These are phyloP conservation scores for Hyperoodon ampullatus DNA, from an alignment of 2,113 vertebrate species.

Conservation along the genomic window DNA sequence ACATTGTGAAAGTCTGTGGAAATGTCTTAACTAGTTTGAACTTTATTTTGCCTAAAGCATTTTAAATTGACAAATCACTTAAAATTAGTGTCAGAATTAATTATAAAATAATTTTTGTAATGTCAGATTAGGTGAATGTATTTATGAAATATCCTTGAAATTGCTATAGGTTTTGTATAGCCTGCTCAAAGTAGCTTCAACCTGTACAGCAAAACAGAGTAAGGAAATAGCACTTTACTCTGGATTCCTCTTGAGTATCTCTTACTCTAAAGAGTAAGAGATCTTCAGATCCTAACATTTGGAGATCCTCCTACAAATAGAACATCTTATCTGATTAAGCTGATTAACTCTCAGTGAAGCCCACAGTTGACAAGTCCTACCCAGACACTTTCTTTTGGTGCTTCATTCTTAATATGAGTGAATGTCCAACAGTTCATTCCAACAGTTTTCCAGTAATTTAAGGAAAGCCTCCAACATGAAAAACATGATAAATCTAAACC, in stretches of 20 bases:
- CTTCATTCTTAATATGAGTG: background rate
- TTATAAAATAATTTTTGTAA: slow-evolving; percentile 48
- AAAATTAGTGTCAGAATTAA: slow-evolving; percentile 34
- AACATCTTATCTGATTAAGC: background rate
- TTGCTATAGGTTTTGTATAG: background rate
- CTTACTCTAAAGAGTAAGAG: background rate
- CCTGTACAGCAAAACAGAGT: background rate
- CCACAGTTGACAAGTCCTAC: background rate
- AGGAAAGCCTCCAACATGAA: background rate
- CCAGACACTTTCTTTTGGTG: background rate
- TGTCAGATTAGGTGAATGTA: background rate
- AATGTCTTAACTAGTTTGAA: slow-evolving; percentile 22
- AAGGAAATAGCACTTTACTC: background rate
- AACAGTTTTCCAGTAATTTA: background rate
- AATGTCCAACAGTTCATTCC: background rate
- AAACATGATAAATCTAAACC: background rate
- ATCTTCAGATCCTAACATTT: background rate
- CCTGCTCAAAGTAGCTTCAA: background rate
- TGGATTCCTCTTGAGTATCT: background rate
- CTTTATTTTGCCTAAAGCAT: slow-evolving; percentile 24
- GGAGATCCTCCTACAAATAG: background rate
- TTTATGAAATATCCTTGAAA: background rate
- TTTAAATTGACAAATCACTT: slow-evolving; percentile 2
- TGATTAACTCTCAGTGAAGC: background rate
- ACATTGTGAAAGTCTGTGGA: background rate